Percentiles rank a stretch among this genome's conserved stretches.
These are phyloP conservation scores for Rhadina sibilatrix DNA, from an alignment of 2,113 vertebrate species.

Conservation along the genomic window DNA sequence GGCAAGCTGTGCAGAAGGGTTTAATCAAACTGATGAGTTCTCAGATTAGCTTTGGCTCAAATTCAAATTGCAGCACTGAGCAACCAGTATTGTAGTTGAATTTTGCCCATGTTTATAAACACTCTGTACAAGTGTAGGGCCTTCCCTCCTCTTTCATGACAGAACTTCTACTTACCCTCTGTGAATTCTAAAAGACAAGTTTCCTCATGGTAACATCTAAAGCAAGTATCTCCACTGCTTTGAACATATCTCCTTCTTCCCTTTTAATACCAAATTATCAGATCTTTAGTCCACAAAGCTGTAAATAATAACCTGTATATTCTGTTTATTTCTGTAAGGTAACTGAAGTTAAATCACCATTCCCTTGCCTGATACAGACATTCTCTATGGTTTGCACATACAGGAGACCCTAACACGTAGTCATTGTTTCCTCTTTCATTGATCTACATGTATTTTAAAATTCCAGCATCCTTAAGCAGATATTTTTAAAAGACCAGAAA, in stretches of 20 bases:
- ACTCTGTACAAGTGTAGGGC: neutral
- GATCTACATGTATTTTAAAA: neutral
- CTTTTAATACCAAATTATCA: neutral
- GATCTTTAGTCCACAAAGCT: neutral
- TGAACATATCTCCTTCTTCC: neutral
- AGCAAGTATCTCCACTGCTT: neutral
- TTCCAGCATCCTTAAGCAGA: neutral
- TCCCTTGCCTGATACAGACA: neutral
- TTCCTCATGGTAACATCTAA: neutral
- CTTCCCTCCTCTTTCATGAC: neutral
- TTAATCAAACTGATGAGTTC: slow-evolving; percentile 45
- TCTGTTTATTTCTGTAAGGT: neutral
- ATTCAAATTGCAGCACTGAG: slow-evolving; percentile 16
- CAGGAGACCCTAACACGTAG: neutral
- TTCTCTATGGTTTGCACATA: neutral
- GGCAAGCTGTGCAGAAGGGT: neutral
- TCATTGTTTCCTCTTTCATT: neutral
- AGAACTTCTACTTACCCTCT: neutral
- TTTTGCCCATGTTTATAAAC: slow-evolving; percentile 39
- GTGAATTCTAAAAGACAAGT: neutral
- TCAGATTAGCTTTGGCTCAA: slow-evolving; percentile 28
- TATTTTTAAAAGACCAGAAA: neutral
- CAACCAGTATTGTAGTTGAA: slow-evolving; percentile 3
- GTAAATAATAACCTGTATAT: neutral
- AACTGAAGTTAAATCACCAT: neutral